Percentiles rank a stretch among this genome's conserved stretches.
Evolutionary conservation across 2,113 vertebrate genomes (phyloP).

Genomic region (Cyphomyrus plagiostoma): DNA sequence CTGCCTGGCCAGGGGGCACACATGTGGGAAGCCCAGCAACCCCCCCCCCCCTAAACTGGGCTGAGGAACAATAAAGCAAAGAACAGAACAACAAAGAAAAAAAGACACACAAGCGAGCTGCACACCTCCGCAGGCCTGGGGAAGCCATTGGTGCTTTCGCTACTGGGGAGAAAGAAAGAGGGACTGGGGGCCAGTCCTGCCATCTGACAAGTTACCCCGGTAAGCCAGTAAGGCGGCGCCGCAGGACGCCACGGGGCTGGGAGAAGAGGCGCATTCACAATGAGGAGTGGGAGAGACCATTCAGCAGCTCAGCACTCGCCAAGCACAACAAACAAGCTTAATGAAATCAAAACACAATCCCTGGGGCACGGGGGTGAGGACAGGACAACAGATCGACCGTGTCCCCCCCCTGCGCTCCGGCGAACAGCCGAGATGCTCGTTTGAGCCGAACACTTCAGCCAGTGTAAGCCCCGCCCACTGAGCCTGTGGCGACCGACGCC

Average conservation of each 20-base stretch:
- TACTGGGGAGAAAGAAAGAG: neutral
- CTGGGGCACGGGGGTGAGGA: neutral
- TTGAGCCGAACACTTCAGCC: neutral
- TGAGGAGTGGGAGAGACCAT: neutral
- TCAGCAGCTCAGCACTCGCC: neutral
- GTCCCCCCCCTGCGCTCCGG: neutral
- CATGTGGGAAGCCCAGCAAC: neutral
- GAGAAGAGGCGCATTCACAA: neutral
- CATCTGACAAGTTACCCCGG: too few relatives aligned
- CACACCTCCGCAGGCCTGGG: neutral
- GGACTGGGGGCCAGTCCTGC: too few relatives aligned
- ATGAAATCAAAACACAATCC: constrained; percentile 15
- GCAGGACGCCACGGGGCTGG: neutral
- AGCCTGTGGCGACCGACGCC: neutral
- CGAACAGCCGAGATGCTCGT: neutral
- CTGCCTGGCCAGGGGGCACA: neutral
- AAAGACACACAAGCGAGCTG: neutral
- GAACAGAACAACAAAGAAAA: neutral
- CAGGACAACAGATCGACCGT: neutral
- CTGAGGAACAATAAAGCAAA: neutral
- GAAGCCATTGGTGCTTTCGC: neutral
- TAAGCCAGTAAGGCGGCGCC: too few relatives aligned
- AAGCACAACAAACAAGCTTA: constrained; percentile 14
- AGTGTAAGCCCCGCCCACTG: neutral
- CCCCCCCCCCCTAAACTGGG: neutral